phyloP scores from a whole-genome alignment of 2,113 vertebrate genomes.

The Uropsilus gracilis region DNA sequence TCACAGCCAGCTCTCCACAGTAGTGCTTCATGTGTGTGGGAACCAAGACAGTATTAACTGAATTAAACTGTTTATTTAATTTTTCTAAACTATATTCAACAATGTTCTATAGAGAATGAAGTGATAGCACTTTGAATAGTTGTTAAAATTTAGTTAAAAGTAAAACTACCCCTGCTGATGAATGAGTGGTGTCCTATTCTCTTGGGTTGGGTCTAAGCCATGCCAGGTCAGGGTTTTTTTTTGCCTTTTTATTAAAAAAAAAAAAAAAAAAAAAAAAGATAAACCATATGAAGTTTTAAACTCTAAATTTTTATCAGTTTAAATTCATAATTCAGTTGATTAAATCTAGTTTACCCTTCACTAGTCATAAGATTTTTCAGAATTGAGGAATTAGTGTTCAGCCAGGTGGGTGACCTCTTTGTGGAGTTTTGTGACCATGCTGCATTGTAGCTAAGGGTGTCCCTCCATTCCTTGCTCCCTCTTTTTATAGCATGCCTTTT shows the following conservation, averaged over 20 bases:
- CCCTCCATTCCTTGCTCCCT: neutral
- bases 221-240: too few relatives aligned
- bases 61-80: neutral
- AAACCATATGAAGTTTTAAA: neutral
- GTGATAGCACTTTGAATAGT: neutral
- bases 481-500: neutral
- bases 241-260: too few relatives aligned
- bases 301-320: neutral
- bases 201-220: too few relatives aligned
- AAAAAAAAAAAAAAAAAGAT: too few relatives aligned
- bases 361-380: neutral
- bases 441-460: neutral
- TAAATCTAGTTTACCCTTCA: neutral
- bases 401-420: too few relatives aligned
- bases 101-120: neutral
- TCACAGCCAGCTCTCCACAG: neutral
- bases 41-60: neutral
- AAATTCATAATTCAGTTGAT: neutral
- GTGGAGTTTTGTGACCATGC: neutral
- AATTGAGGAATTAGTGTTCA: neutral
- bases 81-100: neutral
- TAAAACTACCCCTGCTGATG: too few relatives aligned
- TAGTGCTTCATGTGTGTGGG: neutral
- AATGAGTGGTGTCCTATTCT: too few relatives aligned
- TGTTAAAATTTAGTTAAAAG: neutral